Base-by-base conservation (phyloP, 2,113 vertebrate genomes). In the Gymnobelideus leadbeateri region DNA sequence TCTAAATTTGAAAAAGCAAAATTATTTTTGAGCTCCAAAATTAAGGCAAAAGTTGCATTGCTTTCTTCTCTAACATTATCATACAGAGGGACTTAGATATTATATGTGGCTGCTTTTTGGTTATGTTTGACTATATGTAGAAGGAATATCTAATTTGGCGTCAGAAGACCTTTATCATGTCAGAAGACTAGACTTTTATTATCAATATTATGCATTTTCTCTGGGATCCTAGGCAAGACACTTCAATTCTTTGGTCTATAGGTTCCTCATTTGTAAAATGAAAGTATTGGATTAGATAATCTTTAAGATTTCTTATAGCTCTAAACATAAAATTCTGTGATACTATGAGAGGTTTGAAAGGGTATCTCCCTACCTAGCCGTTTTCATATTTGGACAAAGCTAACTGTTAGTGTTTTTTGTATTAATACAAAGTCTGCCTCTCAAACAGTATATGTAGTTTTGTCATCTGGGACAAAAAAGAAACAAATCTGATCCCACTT, bases 1-100 rank as follows among this genome's bases (percentile, higher is more conserved):
- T 97, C 93, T 97, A 53, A 93, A 94, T 93, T 95, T 96, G 92
- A 94, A 84, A 92, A 95, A 94, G 84, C n/a, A 93, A 94, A 95
- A 16, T 50, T 97, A 5, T 94, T 95, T 97, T 93, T 94, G 53
- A 97, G 43, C 26, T 95, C 46, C 90, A 0, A 93, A n/a, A 96
- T 54, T 94, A 50, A 84, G 21, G 68, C 68, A 84, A 95, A 96
- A 96, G 93, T 91, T 25, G 23, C 92, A 91, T 89, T 96, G 43
- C 50, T 97, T 52, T 94, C 51, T 91, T 94, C 96, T 96, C 84
- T 97, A 97, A 95, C 47, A 5, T 95, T 94, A 93, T 26, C 89
- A 11, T 94, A 97, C 93, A 94, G 94, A 94, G 96, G 92, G 92
- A 96, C 12, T 92, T 96, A 93, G 92, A 51, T 96, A 89, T 94